Conservation (phyloP, 2,888 invertebrate genomes). For the Amblyteles armatorius region DNA sequence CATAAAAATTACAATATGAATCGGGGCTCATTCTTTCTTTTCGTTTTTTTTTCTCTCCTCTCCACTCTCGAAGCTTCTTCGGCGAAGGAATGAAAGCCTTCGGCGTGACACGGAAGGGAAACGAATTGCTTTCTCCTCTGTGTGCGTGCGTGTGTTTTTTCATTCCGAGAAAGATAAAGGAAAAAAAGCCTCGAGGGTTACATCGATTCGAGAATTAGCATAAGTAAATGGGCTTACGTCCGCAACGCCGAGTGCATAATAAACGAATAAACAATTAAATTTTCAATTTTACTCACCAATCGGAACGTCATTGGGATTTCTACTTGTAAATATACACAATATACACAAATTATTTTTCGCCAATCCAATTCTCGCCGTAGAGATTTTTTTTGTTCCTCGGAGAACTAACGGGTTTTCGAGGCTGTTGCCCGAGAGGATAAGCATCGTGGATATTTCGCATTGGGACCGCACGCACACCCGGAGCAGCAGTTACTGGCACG, state of each 20-base stretch:
- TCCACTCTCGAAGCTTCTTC: background rate
- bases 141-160: background rate
- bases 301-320: background rate
- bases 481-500: constrained; percentile 29
- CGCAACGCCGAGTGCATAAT: background rate
- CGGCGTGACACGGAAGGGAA: constrained; percentile 28
- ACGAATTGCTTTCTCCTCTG: constrained; percentile 14
- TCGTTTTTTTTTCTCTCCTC: constrained; percentile 2
- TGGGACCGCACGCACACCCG: background rate
- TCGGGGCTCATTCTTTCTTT: background rate
- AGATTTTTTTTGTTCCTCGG: background rate
- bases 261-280: background rate
- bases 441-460: constrained; percentile 22
- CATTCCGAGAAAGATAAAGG: constrained; percentile 16
- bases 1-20: constrained; percentile 35
- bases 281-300: background rate
- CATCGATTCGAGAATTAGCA: constrained; percentile 13
- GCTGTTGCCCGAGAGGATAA: constrained; percentile 26
- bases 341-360: background rate
- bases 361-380: background rate
- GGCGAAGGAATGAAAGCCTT: constrained; percentile 4
- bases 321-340: background rate
- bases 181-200: background rate
- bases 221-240: constrained; percentile 9
- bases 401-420: constrained; percentile 14